Conservation (phyloP, 2,797 vertebrate genomes). For the Sebastes paucispinis region DNA sequence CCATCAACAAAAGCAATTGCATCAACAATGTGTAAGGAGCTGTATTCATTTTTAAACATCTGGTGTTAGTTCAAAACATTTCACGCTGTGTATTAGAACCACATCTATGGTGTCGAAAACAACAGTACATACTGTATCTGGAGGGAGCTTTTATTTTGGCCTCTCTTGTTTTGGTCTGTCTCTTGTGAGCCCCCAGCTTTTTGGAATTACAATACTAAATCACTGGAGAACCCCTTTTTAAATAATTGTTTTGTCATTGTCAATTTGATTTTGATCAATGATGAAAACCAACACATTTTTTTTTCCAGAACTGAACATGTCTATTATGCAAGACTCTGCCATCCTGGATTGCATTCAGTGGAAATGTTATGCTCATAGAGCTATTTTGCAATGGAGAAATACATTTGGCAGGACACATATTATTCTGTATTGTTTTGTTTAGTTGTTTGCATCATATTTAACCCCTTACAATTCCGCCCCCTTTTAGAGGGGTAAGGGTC, state of each 20-base stretch:
- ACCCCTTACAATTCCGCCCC: no score
- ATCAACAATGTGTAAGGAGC: background rate
- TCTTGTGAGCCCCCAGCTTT: background rate
- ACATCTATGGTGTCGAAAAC: background rate
- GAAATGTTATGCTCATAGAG: background rate
- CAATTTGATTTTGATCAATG: background rate
- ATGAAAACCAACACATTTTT: background rate
- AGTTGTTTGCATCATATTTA: background rate
- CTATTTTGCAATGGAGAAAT: background rate
- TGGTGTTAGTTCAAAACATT: background rate
- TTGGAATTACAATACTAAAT: background rate
- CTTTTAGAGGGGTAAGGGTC: no score
- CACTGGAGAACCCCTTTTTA: background rate
- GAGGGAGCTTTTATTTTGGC: background rate
- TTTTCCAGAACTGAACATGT: background rate
- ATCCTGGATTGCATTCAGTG: no score
- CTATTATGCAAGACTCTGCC: no score
- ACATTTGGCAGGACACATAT: background rate
- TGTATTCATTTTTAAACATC: background rate
- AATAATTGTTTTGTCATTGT: background rate
- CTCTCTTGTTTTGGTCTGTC: background rate
- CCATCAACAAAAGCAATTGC: conserved; percentile 1
- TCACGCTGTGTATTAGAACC: background rate
- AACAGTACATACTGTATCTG: background rate
- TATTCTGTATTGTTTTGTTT: background rate